phyloP scores from a whole-genome alignment of 2,113 vertebrate genomes.

The Lagopus muta region DNA sequence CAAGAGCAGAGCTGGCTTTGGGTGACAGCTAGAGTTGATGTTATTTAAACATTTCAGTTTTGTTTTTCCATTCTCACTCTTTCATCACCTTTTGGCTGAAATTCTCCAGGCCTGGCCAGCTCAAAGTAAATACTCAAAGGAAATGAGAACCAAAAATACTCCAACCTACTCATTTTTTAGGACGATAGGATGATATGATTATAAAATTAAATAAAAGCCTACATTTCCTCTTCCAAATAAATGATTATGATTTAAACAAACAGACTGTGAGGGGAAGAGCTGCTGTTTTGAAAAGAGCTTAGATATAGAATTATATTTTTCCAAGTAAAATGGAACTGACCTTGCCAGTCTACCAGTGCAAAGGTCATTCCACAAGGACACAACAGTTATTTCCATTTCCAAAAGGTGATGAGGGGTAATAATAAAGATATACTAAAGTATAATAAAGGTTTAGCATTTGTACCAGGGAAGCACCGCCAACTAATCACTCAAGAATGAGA shows the following conservation, averaged over 20 bases:
- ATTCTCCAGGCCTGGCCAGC: conserved; percentile 1
- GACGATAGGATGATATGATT: background rate
- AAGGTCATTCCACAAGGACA: background rate
- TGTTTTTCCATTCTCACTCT: background rate
- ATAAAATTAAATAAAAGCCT: conserved; percentile 19
- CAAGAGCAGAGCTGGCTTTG: background rate
- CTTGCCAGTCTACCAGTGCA: background rate
- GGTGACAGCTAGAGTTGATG: background rate
- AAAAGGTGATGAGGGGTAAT: background rate
- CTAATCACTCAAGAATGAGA: background rate
- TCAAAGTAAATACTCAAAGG: conserved; percentile 26
- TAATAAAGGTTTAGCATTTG: background rate
- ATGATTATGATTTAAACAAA: conserved; percentile 31
- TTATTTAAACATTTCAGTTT: conserved; percentile 31
- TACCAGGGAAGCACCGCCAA: background rate
- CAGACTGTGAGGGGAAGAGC: background rate
- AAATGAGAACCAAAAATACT: background rate
- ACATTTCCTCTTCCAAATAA: conserved; percentile 29
- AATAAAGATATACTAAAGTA: background rate
- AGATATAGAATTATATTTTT: background rate
- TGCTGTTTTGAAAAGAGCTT: background rate
- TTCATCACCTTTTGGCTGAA: conserved; percentile 39
- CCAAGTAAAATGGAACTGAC: background rate
- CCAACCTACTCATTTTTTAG: background rate
- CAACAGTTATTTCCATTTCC: background rate